Evolutionary conservation across 1,140 invertebrate species (phyloP), one percentile per base, ranked within the genome.

Genomic region (Drosophila sucinea): DNA sequence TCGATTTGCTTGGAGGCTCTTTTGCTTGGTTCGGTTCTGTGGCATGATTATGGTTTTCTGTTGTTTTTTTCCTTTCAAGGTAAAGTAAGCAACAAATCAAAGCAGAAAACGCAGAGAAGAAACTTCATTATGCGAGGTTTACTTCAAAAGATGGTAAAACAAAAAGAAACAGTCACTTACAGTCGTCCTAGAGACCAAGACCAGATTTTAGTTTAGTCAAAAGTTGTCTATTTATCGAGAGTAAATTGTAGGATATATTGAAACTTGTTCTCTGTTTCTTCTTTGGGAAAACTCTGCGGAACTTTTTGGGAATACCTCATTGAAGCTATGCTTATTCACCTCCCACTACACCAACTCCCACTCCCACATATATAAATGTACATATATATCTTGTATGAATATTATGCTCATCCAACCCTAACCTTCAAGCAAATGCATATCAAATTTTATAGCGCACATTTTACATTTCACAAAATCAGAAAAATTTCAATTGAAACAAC

Each of bases 391-490:
- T 10, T 65, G 33, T 65, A 33, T 33, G 27, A 54, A 56, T 69
- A 56, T 44, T 51, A 23, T 30, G 63, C 66, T 57, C 75, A 82
- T 11, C 79, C 55, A 71, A 73, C 63, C 77, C 67, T 70, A 84
- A 80, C 77, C 81, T 80, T 84, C 81, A 57, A 65, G 60, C 77
- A 73, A 77, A 44, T 51, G 38, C 70, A 60, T 63, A 82, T 44
- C 72, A 69, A 44, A 63, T 61, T 38, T 29, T 71, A 67, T 44
- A 84, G 35, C 56, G 35, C 56, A 8, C 57, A 76, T 55, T 64
- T 64, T 68, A 61, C 4, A 32, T 47, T 41, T 40, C 47, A 67
- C 70, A 85, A 72, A 69, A 70, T 61, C 73, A 67, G 67, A 77
- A 78, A 54, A 78, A 73, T 77, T 72, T 62, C 67, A 77, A 72